Evolutionary conservation across 2,888 invertebrate genomes (phyloP).

Genomic region (Synanthedon formicaeformis): DNA sequence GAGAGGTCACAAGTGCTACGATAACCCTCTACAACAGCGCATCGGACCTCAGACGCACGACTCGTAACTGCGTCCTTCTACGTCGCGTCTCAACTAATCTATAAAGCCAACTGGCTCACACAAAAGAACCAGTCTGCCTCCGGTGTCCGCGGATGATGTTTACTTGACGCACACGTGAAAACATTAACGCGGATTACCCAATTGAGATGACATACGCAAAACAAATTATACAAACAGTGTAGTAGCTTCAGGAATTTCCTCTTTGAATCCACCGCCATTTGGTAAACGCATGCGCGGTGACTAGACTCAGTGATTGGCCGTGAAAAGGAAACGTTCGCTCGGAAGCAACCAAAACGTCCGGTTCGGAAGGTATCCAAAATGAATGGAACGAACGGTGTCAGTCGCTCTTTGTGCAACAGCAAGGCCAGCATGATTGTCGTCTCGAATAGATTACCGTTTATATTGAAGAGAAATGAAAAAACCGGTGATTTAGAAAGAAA

Average conservation of each 20-base stretch:
- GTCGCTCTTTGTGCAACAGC: constrained; percentile 61
- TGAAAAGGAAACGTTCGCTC: constrained; percentile 36
- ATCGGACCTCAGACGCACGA: constrained; percentile 37
- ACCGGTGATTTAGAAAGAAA: constrained; percentile 81
- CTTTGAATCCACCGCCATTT: constrained; percentile 42
- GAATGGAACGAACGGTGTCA: constrained; percentile 42
- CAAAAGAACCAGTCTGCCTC: constrained; percentile 56
- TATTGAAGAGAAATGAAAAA: constrained; percentile 79
- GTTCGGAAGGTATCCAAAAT: constrained; percentile 34
- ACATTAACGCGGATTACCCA: constrained; percentile 20
- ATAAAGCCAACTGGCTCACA: constrained; percentile 54
- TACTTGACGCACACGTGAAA: constrained; percentile 29
- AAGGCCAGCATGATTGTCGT: constrained; percentile 89
- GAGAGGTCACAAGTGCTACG: constrained; percentile 31
- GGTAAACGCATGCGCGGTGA: constrained; percentile 47
- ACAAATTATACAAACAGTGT: not conserved
- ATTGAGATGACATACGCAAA: constrained; percentile 35
- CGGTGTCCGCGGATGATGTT: constrained; percentile 56
- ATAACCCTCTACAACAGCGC: constrained; percentile 43
- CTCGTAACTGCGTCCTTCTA: constrained; percentile 48
- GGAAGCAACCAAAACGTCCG: constrained; percentile 14
- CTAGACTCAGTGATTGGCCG: constrained; percentile 46
- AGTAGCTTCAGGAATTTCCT: not conserved
- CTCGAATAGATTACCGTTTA: constrained; percentile 90
- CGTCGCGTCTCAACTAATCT: constrained; percentile 43